These are phyloP conservation scores for Corythornis cristatus DNA, from an alignment of 2,113 vertebrate species.

Conservation along the genomic window DNA sequence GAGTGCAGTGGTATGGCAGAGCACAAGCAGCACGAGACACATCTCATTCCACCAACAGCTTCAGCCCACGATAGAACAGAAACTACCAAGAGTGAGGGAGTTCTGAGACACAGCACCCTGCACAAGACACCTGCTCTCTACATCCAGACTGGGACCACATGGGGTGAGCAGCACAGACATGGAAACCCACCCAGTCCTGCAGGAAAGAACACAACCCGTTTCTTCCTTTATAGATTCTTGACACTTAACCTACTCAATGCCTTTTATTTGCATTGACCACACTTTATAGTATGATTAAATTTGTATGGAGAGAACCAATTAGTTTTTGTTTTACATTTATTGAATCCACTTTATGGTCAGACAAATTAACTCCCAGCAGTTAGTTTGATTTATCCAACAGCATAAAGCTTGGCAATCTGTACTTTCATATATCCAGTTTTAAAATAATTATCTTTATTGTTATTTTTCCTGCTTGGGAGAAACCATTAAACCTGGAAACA, in stretches of 20 bases:
- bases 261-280: slow-evolving; percentile 82
- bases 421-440: slow-evolving; percentile 17
- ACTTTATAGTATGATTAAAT: slow-evolving; percentile 84
- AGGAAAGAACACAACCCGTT: background rate
- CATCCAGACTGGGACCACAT: background rate
- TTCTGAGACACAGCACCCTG: background rate
- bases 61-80: background rate
- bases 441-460: slow-evolving; percentile 8
- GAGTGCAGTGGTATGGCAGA: background rate
- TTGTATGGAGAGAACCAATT: slow-evolving; percentile 81
- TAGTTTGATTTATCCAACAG: slow-evolving; percentile 76
- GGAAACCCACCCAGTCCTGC: background rate
- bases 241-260: slow-evolving; percentile 73
- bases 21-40: background rate
- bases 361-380: slow-evolving; percentile 79
- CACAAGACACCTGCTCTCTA: background rate
- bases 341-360: slow-evolving; percentile 80
- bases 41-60: background rate
- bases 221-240: slow-evolving; percentile 71
- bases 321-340: slow-evolving; percentile 83
- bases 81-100: background rate
- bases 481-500: background rate
- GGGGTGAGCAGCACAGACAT: background rate
- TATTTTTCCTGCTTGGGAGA: slow-evolving; percentile 12
- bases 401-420: slow-evolving; percentile 46